phyloP scores from a whole-genome alignment of 2,888 invertebrate species.

The Leucoptera coffeella region DNA sequence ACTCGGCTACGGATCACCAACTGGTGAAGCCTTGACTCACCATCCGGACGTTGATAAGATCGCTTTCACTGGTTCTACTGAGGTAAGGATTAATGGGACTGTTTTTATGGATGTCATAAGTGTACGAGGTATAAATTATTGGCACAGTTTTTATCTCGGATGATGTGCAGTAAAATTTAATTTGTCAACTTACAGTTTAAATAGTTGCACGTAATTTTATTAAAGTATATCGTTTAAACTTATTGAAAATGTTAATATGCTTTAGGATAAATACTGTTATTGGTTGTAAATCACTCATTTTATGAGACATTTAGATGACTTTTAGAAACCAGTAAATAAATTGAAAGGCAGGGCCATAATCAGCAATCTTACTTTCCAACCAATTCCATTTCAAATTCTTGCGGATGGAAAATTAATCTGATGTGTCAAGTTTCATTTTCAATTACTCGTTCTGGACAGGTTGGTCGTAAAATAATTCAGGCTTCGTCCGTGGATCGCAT shows the following conservation, averaged over 20 bases:
- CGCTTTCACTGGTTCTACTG: slow-evolving; percentile 63
- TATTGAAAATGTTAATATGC: not conserved
- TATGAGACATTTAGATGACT: no score
- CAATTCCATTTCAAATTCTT: no score
- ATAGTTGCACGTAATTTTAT: not conserved
- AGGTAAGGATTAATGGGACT: slow-evolving; percentile 13
- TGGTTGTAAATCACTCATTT: no score
- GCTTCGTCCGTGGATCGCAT: slow-evolving; percentile 72
- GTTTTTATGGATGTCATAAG: not conserved
- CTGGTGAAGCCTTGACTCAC: slow-evolving; percentile 71
- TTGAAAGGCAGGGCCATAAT: no score
- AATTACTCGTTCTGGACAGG: no score
- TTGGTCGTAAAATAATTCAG: slow-evolving; percentile 52
- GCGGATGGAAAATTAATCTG: no score
- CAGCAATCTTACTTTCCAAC: no score
- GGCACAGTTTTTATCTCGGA: no score
- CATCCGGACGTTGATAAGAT: slow-evolving; percentile 80
- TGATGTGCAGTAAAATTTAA: no score
- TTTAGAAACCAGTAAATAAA: no score
- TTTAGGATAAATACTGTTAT: no score
- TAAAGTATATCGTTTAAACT: not conserved
- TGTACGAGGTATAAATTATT: slow-evolving; percentile 8
- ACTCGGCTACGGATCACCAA: slow-evolving; percentile 78
- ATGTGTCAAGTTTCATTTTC: slow-evolving; percentile 12
- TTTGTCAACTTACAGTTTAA: no score